Conservation (phyloP, 2,888 invertebrate genomes). For the Napeogenes sylphis region DNA sequence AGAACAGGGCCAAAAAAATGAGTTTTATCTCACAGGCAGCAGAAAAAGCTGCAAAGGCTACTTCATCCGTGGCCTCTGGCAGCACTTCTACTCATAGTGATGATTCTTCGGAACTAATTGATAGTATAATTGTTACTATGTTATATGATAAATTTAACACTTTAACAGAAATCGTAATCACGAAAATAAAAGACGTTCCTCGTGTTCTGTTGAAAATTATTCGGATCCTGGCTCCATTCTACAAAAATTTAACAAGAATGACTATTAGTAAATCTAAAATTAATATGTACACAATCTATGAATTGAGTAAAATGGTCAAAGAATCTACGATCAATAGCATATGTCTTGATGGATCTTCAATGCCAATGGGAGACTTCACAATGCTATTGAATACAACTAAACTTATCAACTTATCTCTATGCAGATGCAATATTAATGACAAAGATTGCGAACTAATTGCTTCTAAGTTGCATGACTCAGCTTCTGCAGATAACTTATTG, state of each 20-base stretch:
- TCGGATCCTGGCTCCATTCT: constrained; percentile 38
- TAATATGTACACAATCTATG: constrained; percentile 41
- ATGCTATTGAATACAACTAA: constrained; percentile 39
- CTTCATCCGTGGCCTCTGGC: background rate
- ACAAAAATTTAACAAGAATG: constrained; percentile 39
- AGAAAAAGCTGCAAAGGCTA: background rate
- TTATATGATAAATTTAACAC: constrained; percentile 42
- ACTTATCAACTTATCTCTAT: constrained; percentile 44
- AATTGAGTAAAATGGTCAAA: constrained; percentile 45
- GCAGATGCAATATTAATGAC: constrained; percentile 50
- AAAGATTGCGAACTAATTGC: constrained; percentile 42
- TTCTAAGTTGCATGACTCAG: constrained; percentile 35
- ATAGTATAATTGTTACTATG: constrained; percentile 34
- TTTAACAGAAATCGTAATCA: constrained; percentile 43
- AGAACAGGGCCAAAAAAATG: constrained; percentile 28
- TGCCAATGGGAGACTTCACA: constrained; percentile 41
- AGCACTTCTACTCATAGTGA: background rate
- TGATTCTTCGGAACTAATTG: constrained; percentile 17
- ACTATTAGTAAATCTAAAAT: constrained; percentile 40
- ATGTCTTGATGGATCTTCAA: constrained; percentile 45
- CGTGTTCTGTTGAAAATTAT: constrained; percentile 44
- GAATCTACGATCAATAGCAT: constrained; percentile 46
- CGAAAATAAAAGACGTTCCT: constrained; percentile 34
- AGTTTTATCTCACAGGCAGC: constrained; percentile 19
- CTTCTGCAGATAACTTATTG: constrained; percentile 42